Evolutionary conservation across 1,140 invertebrate species (phyloP), one percentile per base, ranked within the genome.

Genomic region (Adoxophyes honmai): DNA sequence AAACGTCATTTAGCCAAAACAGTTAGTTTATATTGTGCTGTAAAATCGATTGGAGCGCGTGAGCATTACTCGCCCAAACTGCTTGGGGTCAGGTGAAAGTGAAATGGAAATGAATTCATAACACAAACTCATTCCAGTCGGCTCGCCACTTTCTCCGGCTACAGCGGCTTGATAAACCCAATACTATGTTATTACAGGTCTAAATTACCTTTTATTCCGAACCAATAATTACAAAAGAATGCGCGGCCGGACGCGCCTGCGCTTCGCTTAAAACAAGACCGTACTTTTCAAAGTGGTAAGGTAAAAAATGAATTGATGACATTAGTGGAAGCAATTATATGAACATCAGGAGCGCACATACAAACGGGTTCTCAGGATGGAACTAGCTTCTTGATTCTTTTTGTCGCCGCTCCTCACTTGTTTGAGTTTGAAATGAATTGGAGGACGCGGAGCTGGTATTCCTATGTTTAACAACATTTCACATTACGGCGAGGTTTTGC

Each of bases 301-400:
- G 42, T 18, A 48, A 48, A 48, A 59, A 64, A 64, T 53, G 55
- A 61, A 55, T 62, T 51, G 37, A 53, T 56, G 55, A 60, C 55
- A 58, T 58, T 57, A 62, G 60, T 58, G 28, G 61, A 60, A 60
- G 64, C 68, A 70, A 70, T 70, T 70, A 70, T 67, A 59, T 59
- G 44, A 34, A 14, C 44, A 67, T 70, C 59, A 64, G 59, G 53
- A 53, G 37, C 42, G 18, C 42, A 21, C 18, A 21, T 13, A n/a
- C 21, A 57, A 60, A 63, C 67, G 37, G 63, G 63, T 64, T 68
- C 52, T 6, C 2, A 28, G 6, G 2, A 2, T 28, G 21, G 21
- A 28, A 28, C 21, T 28, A n/a, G n/a, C n/a, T n/a, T n/a, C n/a
- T n/a, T n/a, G n/a, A n/a, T n/a, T n/a, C n/a, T 48, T 48, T 48